Percentiles rank a stretch among this genome's conserved stretches.
Evolutionary conservation across 2,113 vertebrate species (phyloP).

Genomic region (Cathartes aura): DNA sequence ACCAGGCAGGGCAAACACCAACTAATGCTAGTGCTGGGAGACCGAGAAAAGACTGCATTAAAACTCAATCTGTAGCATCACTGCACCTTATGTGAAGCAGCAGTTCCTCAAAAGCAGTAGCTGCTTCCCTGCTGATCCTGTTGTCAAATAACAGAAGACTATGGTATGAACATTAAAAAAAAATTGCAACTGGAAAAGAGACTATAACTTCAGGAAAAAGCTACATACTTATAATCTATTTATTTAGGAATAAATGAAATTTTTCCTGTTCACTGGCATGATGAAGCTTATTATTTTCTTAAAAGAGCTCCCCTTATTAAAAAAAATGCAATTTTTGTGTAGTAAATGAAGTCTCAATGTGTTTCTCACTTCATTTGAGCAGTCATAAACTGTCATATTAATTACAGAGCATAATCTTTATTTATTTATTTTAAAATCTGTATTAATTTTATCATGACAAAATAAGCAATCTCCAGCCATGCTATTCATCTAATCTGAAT

Average conservation of each 20-base stretch:
- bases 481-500: background rate
- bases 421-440: background rate
- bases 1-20: background rate
- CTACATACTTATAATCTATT: background rate
- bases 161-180: background rate
- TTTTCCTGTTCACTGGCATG: background rate
- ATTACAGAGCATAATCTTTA: background rate
- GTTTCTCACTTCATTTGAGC: background rate
- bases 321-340: background rate
- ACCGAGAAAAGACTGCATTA: background rate
- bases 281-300: background rate
- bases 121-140: background rate
- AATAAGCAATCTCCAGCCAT: background rate
- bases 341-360: background rate
- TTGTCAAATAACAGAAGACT: background rate
- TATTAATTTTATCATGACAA: background rate
- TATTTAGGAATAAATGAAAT: background rate
- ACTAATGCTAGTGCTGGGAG: background rate
- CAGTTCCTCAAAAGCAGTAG: background rate
- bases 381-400: background rate
- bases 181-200: background rate
- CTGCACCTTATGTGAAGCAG: background rate
- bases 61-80: background rate
- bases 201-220: background rate
- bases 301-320: background rate